Base-by-base conservation (phyloP, 2,797 vertebrate genomes). In the Xenops minutus region DNA sequence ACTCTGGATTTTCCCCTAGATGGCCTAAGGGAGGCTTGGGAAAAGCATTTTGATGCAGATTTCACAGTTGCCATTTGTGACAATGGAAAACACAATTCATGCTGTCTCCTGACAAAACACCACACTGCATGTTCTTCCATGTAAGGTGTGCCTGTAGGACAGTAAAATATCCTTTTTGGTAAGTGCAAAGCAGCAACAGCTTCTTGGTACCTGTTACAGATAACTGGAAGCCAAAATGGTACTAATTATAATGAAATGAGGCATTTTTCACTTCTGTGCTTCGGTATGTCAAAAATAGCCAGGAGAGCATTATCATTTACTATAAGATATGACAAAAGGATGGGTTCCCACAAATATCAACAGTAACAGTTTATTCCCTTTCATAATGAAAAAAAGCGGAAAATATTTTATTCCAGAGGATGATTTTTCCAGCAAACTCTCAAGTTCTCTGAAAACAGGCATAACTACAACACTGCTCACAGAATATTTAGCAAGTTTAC, bases 111-210 rank as follows among this genome's bases (percentile, higher is more conserved):
- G 67, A 94, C 79, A 93, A 66, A 86, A 79, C 2, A 14, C 37
- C 61, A 73, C 39, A 52, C 51, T 0, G 0, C 77, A 5, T 61
- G 44, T 82, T 89, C 73, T 81, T 92, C 82, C 63, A 36, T 36
- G 36, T 7, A 76, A 91, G 43, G 66, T 17, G 0, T 30, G 76
- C 7, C 2, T 18, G 55, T 21, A 95, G 49, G 30, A 93, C 92
- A 94, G 64, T 63, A 94, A 86, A 92, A 61, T 24, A 58, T 32
- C 23, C 92, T 82, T 88, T 94, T 48, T 82, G 90, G 5, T 54
- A 85, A 71, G 59, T 41, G 67, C 80, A 74, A 92, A 87, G 63
- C 34, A 93, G 55, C 71, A 90, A 52, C 37, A 62, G 66, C 32
- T 88, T 82, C 46, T 55, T 59, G 37, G 49, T 93, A 88, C 71